Base-by-base conservation (phyloP, 2,888 invertebrate species). In the Therioaphis trifolii region DNA sequence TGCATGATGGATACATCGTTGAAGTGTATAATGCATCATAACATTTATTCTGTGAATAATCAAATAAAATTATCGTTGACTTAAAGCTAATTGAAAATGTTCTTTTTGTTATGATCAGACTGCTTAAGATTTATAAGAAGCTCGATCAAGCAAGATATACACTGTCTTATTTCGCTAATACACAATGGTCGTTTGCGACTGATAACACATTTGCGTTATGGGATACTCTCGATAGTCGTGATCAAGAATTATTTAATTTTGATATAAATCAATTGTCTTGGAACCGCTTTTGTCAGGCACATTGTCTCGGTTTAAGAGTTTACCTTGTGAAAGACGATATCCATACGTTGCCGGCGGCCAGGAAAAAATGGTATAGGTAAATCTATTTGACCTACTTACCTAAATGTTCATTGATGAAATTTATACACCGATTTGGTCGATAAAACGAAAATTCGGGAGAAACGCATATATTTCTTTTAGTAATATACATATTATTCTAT, bases 311-410 rank as follows among this genome's bases (percentile, higher is more conserved):
- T 27, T 88, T 90, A 74, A 88, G 90, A 80, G 88, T 89, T 68
- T 91, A 89, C 86, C 88, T 91, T 46, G 87, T 91, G 82, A 90
- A 90, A 85, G 91, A 91, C 85, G 89, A 89, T 85, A 87, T 89
- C 18, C 86, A 87, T 55, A 88, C 89, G 15, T 85, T 90, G 80
- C 88, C 88, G n/a, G 87, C 87, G 55, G 89, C 89, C 14, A 87
- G 88, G 72, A 87, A 87, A 75, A 88, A 87, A 85, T 87, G n/a
- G n/a, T n/a, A n/a, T n/a, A n/a, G n/a, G n/a, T n/a, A n/a, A n/a
- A n/a, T n/a, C n/a, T n/a, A n/a, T n/a, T n/a, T n/a, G n/a, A n/a
- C n/a, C n/a, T n/a, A n/a, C n/a, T n/a, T n/a, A n/a, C n/a, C n/a
- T n/a, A n/a, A n/a, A n/a, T n/a, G n/a, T n/a, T n/a, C n/a, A n/a